Percentiles rank a stretch among this genome's conserved stretches.
Conservation (phyloP, 2,113 vertebrate genomes). For the Numenius arquata region DNA sequence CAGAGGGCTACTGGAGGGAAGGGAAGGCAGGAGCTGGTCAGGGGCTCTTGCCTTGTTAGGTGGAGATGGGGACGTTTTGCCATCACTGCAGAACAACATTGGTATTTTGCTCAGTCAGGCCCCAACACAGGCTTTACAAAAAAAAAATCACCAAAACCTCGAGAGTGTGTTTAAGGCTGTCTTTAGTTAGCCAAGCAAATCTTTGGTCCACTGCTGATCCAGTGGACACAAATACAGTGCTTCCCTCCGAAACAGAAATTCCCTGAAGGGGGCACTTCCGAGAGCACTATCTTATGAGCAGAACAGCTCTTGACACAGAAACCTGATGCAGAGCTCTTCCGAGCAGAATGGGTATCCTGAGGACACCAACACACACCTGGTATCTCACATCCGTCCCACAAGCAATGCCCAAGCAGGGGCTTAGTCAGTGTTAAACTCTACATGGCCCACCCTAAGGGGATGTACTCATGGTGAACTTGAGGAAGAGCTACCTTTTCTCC, state of each 20-base stretch:
- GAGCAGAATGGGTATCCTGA: neutral
- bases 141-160: neutral
- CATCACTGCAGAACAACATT: neutral
- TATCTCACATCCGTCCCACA: neutral
- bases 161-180: neutral
- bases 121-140: neutral
- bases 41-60: neutral
- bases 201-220: neutral
- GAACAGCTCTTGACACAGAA: constrained; percentile 11
- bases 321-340: neutral
- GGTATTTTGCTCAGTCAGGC: neutral
- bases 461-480: neutral
- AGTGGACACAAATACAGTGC: neutral
- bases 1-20: neutral
- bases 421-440: neutral
- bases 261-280: neutral
- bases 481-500: neutral
- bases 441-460: neutral
- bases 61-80: neutral
- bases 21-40: neutral
- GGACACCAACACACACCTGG: constrained; percentile 1
- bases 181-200: neutral
- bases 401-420: accelerated
- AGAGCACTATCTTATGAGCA: neutral
- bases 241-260: neutral